Base-by-base conservation (phyloP, 2,797 vertebrate genomes). In the Mionectes olivaceus region DNA sequence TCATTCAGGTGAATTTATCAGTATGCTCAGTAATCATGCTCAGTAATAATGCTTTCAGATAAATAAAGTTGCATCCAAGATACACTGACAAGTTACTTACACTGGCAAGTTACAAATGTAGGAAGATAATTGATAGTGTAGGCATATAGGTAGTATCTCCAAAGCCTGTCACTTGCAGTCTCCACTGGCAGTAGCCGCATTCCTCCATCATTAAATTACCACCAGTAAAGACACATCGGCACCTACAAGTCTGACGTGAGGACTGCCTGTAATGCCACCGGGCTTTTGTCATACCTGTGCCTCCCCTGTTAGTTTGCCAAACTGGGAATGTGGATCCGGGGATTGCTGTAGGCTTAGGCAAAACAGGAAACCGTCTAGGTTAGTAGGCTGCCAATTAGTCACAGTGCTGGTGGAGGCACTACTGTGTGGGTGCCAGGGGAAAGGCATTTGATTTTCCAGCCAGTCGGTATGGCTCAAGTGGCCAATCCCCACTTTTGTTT, bases 261-360 rank as follows among this genome's bases (percentile, higher is more conserved):
- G 68, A 67, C 69, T 95, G 65, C 61, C 65, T 68, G 39, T 33
- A 83, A 89, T 85, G 84, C 82, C 91, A 89, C n/a, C 6, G 11
- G 70, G 82, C 49, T 80, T 85, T 78, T 85, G 39, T 95, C 91
- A 94, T 68, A 33, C 65, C 69, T 88, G 33, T 81, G 46, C 73
- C 79, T 95, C 87, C 73, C 0, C 0, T 7, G 63, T 28, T 25
- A 28, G 1, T 95, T 71, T 93, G 85, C 76, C 93, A 69, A 9
- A 47, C 65, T 59, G 85, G 56, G 78, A 85, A 68, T 25, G 23
- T 90, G 76, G 73, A 94, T 86, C 53, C 4, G 3, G 49, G 57
- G 73, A 71, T 88, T 73, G 79, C 93, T 95, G 83, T 71, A 94
- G 84, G 91, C 89, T 88, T 53, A 81, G 79, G 84, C 91, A 93